These are phyloP conservation scores for Edolisoma coerulescens DNA, from an alignment of 2,113 vertebrate species.

Conservation along the genomic window DNA sequence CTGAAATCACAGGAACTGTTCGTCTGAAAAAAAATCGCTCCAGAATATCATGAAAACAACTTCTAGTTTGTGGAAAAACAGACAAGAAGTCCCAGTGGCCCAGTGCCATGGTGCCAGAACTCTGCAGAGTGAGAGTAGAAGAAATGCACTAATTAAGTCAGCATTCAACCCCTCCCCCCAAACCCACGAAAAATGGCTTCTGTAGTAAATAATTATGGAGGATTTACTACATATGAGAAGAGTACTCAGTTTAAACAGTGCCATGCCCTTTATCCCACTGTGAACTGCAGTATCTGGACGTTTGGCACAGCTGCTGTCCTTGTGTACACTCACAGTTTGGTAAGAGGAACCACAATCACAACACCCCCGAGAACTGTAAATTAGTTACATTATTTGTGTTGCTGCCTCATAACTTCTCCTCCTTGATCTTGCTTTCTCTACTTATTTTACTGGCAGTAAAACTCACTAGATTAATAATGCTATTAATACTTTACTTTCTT, in stretches of 20 bases:
- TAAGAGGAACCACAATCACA: neutral
- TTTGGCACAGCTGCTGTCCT: neutral
- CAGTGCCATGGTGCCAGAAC: neutral
- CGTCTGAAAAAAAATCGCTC: neutral
- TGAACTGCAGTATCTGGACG: neutral
- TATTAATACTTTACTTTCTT: constrained; percentile 9
- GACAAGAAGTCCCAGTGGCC: neutral
- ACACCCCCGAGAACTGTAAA: neutral
- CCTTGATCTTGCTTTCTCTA: constrained; percentile 1
- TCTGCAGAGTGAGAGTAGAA: neutral
- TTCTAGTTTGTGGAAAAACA: neutral
- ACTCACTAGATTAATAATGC: constrained; percentile 21
- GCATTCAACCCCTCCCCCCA: neutral
- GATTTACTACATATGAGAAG: neutral
- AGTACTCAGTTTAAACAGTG: neutral
- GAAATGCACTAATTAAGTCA: neutral
- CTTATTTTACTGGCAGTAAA: constrained; percentile 33
- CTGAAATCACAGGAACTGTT: neutral
- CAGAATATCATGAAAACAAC: neutral
- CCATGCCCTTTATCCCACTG: neutral
- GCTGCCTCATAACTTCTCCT: constrained; percentile 3
- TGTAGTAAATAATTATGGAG: neutral
- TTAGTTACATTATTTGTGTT: neutral
- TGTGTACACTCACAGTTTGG: neutral
- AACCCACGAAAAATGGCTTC: neutral